Conservation (phyloP, 2,113 vertebrate genomes). For the Pao palembangensis region DNA sequence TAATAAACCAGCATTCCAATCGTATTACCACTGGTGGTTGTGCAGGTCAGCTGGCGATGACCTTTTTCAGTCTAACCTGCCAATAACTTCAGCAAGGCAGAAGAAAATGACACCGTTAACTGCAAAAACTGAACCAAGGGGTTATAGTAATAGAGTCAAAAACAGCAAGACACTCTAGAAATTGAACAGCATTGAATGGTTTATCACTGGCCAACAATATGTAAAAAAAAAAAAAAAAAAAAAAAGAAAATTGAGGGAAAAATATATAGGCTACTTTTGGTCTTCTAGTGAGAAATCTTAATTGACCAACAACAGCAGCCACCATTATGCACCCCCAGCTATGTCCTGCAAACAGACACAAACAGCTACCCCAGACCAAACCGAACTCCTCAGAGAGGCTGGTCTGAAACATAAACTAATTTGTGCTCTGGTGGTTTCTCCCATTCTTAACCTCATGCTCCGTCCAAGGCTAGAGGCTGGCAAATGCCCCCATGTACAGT, state of each 20-base stretch:
- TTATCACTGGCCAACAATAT: too few relatives aligned
- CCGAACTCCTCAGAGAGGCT: conserved; percentile 47
- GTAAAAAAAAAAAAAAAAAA: not conserved
- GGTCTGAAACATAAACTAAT: conserved; percentile 58
- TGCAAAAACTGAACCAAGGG: too few relatives aligned
- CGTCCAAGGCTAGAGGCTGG: conserved; percentile 42
- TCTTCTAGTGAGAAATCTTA: conserved; percentile 30
- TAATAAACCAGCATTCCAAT: too few relatives aligned
- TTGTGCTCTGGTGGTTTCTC: conserved; percentile 52
- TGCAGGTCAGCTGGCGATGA: too few relatives aligned
- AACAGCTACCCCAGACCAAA: conserved; percentile 40
- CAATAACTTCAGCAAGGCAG: too few relatives aligned
- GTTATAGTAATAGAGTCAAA: too few relatives aligned
- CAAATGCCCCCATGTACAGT: conserved; percentile 30
- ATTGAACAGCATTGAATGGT: too few relatives aligned
- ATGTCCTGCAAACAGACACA: conserved; percentile 26
- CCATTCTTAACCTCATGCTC: conserved; percentile 50
- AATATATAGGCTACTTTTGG: conserved; percentile 6
- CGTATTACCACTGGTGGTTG: too few relatives aligned
- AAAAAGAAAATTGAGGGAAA: conserved; percentile 29
- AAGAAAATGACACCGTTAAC: too few relatives aligned
- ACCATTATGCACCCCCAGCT: conserved; percentile 43
- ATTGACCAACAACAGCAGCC: conserved; percentile 47
- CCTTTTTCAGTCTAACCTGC: too few relatives aligned
- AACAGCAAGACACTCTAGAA: too few relatives aligned